Percentiles rank a stretch among this genome's conserved stretches.
These are phyloP conservation scores for Andrena cerasifolii DNA, from an alignment of 1,140 invertebrate species.

Conservation along the genomic window DNA sequence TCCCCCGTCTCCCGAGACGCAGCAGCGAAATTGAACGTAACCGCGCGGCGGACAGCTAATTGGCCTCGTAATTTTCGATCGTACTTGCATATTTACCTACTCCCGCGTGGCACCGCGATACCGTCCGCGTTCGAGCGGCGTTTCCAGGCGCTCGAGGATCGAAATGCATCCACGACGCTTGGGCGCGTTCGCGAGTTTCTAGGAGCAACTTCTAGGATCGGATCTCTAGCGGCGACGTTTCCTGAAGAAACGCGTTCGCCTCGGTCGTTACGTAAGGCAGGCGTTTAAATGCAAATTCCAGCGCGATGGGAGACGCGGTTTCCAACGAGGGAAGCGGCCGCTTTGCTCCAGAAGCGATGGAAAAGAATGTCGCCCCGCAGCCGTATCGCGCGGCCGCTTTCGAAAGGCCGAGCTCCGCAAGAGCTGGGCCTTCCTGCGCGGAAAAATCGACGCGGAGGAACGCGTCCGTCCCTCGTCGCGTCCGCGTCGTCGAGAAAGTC, in stretches of 20 bases:
- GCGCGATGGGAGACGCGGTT: conserved; percentile 62
- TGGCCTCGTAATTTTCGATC: neutral
- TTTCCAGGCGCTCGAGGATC: neutral
- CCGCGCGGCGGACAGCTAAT: neutral
- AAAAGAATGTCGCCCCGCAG: conserved; percentile 67
- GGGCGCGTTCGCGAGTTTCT: conserved; percentile 18
- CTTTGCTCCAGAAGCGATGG: conserved; percentile 60
- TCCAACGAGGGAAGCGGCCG: conserved; percentile 58
- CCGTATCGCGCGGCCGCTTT: conserved; percentile 41
- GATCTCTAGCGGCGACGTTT: conserved; percentile 60
- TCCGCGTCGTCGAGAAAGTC: conserved; percentile 49
- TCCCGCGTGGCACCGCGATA: neutral
- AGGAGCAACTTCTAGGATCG: conserved; percentile 14
- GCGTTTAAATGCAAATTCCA: conserved; percentile 71
- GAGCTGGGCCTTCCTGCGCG: conserved; percentile 13
- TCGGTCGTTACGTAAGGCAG: conserved; percentile 64
- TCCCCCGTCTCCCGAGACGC: neutral
- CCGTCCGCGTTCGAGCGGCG: neutral
- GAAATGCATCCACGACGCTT: conserved; percentile 10
- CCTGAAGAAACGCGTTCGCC: conserved; percentile 70
- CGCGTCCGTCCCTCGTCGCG: conserved; percentile 17
- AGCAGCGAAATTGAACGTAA: neutral
- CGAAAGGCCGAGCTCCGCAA: conserved; percentile 37
- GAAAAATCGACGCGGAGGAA: conserved; percentile 12
- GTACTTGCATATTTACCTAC: neutral